Conservation (phyloP, 2,888 invertebrate species). For the Macrophya annulata region DNA sequence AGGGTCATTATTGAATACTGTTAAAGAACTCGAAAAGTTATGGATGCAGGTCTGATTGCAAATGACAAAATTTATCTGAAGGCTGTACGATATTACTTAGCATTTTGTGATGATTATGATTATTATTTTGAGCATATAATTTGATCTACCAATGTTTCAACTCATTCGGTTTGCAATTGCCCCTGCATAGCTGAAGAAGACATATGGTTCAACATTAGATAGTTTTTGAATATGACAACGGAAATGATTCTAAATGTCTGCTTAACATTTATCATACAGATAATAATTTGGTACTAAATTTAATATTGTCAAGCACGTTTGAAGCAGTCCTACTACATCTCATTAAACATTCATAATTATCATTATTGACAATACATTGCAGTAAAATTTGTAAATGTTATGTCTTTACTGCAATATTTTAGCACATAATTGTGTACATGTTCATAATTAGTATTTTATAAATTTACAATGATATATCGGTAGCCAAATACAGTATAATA, state of each 20-base stretch:
- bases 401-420: constrained; percentile 1
- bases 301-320: neutral
- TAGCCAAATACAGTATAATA: neutral
- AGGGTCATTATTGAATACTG: neutral
- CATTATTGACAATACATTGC: constrained; percentile 18
- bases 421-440: neutral
- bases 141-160: neutral
- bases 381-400: neutral
- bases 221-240: neutral
- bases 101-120: neutral
- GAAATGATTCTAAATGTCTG: constrained; percentile 6
- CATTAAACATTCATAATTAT: neutral
- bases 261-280: neutral
- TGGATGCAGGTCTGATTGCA: neutral
- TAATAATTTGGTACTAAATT: neutral
- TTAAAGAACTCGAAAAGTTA: neutral
- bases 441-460: neutral
- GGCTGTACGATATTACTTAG: neutral
- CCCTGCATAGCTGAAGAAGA: neutral
- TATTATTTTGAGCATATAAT: neutral
- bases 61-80: neutral
- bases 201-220: neutral
- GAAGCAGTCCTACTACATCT: neutral
- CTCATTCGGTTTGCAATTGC: neutral
- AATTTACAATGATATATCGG: neutral